These are phyloP conservation scores for Dicyrtoma fusca DNA, from an alignment of 2,888 invertebrate genomes.

Conservation along the genomic window DNA sequence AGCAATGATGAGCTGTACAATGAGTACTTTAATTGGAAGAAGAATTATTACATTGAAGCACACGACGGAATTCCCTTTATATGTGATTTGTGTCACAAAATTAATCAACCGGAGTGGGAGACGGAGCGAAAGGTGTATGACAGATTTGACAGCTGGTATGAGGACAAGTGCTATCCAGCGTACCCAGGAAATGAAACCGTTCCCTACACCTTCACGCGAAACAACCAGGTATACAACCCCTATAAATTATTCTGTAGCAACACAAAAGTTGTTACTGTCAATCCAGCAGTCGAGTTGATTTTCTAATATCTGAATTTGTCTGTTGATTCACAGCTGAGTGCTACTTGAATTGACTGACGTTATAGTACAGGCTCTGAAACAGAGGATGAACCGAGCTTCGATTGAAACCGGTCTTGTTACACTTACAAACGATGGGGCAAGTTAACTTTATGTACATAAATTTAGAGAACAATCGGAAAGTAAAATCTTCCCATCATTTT, in stretches of 20 bases:
- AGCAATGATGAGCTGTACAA: conserved; percentile 54
- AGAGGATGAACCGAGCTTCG: no score
- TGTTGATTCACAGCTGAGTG: neutral
- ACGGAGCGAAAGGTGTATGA: conserved; percentile 52
- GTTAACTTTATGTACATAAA: no score
- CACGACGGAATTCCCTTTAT: conserved; percentile 52
- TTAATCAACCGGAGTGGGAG: conserved; percentile 50
- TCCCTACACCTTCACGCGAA: conserved; percentile 5
- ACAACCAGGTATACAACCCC: no score
- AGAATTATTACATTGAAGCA: conserved; percentile 43
- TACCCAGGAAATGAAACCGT: conserved; percentile 29
- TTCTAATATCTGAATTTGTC: neutral
- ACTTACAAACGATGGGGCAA: no score
- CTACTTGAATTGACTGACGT: neutral
- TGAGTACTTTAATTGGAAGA: conserved; percentile 56
- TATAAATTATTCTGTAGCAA: no score
- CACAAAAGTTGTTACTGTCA: neutral
- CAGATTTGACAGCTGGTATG: conserved; percentile 52
- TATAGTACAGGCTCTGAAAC: no score
- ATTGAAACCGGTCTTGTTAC: no score
- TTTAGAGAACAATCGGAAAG: no score
- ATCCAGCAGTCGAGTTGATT: neutral
- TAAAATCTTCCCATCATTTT: no score
- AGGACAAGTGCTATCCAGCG: conserved; percentile 46
- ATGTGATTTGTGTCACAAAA: conserved; percentile 54